Percentiles rank a stretch among this genome's conserved stretches.
Conservation (phyloP, 2,797 vertebrate genomes). For the Fratercula arctica region DNA sequence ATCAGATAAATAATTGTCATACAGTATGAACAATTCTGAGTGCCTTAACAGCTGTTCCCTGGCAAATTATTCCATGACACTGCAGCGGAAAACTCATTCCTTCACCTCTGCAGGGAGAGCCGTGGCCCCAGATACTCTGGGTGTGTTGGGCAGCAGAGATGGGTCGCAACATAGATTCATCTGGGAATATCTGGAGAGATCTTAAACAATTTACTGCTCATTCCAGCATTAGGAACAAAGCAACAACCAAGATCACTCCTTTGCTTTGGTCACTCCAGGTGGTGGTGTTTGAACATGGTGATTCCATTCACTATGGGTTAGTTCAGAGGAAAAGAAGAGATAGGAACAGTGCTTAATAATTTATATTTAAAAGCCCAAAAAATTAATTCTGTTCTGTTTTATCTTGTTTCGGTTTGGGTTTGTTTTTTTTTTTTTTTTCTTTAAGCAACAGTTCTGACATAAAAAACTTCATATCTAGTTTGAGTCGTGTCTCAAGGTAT, state of each 20-base stretch:
- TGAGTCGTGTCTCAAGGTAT: neutral
- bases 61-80: neutral
- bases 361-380: neutral
- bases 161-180: too few relatives aligned
- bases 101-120: neutral
- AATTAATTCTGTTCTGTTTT: neutral
- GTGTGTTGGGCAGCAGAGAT: neutral
- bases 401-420: neutral
- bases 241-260: neutral
- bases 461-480: neutral
- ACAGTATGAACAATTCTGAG: neutral
- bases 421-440: neutral
- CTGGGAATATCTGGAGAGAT: neutral
- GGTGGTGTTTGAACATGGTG: too few relatives aligned
- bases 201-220: neutral
- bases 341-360: neutral
- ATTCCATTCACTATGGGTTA: neutral
- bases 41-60: neutral
- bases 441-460: neutral
- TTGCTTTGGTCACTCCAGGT: neutral
- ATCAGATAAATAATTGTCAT: neutral
- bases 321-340: neutral
- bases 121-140: neutral
- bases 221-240: neutral
- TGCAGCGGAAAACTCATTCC: neutral